Percentiles rank a stretch among this genome's conserved stretches.
phyloP scores from a whole-genome alignment of 2,888 invertebrate genomes.

The Furcula furcula region DNA sequence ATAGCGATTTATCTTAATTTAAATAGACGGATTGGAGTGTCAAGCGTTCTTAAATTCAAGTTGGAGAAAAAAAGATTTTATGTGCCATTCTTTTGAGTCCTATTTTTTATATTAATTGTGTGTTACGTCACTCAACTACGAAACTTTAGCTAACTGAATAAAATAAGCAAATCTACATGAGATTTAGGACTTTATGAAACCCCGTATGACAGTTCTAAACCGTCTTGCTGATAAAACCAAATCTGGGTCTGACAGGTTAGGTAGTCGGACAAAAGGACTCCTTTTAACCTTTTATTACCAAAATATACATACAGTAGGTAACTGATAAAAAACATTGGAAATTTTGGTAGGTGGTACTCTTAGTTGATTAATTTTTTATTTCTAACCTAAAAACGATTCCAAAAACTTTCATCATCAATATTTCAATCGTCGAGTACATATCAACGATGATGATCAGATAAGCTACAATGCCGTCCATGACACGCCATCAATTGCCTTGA shows the following conservation, averaged over 20 bases:
- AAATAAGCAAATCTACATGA: slow-evolving; percentile 21
- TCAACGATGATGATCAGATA: slow-evolving; percentile 21
- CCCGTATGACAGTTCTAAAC: slow-evolving; percentile 14
- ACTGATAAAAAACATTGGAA: too few species aligned
- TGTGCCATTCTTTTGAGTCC: slow-evolving; percentile 6
- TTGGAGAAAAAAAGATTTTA: slow-evolving; percentile 5
- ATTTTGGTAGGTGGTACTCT: too few species aligned
- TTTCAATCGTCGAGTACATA: slow-evolving; percentile 10
- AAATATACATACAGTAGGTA: too few species aligned
- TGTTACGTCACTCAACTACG: slow-evolving; percentile 12
- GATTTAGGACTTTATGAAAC: slow-evolving; percentile 24
- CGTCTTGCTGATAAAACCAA: slow-evolving; percentile 20
- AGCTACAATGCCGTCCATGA: slow-evolving; percentile 19
- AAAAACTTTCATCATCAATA: not conserved
- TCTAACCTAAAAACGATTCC: too few species aligned
- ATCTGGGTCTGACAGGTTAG: slow-evolving; percentile 20
- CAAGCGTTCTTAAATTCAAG: slow-evolving; percentile 18
- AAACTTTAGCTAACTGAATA: slow-evolving; percentile 13
- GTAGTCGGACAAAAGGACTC: slow-evolving; percentile 27
- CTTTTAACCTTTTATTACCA: too few species aligned
- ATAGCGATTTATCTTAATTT: slow-evolving; percentile 16
- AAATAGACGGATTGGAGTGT: slow-evolving; percentile 13
- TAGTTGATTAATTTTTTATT: too few species aligned
- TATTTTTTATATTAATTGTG: too few species aligned
- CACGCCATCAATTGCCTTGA: slow-evolving; percentile 32